Evolutionary conservation across 2,113 vertebrate species (phyloP).

Genomic region (Arenaria interpres): DNA sequence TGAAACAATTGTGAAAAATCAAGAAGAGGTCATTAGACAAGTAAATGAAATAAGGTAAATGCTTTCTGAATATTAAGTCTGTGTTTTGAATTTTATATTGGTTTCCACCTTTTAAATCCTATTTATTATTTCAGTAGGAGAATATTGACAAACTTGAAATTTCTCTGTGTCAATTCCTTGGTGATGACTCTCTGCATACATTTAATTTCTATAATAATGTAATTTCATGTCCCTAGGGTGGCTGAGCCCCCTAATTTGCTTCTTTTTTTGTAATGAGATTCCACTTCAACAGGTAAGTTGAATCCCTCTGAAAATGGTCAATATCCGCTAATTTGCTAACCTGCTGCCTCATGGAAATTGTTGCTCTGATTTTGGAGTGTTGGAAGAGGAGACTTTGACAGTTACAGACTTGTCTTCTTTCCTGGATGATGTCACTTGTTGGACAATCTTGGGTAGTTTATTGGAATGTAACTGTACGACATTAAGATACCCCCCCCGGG

Average conservation of each 20-base stretch:
- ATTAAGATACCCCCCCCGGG: not conserved
- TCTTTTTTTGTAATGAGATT: not conserved
- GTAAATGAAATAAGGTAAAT: constrained; percentile 79
- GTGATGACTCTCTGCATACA: not conserved
- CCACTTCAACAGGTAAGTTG: not conserved
- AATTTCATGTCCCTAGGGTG: not conserved
- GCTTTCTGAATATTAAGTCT: not conserved
- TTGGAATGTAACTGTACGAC: not conserved
- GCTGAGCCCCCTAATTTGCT: not conserved
- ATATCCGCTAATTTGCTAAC: not conserved
- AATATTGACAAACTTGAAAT: not conserved
- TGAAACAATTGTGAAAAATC: constrained; percentile 78
- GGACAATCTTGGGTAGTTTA: not conserved
- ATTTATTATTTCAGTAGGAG: not conserved
- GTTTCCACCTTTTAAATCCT: not conserved
- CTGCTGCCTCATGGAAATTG: not conserved
- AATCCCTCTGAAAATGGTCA: not conserved
- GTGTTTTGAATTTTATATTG: not conserved
- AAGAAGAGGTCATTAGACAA: constrained; percentile 89
- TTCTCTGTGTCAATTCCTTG: not conserved
- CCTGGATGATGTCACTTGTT: not conserved
- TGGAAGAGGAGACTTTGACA: not conserved
- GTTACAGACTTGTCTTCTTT: not conserved
- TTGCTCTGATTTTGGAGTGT: not conserved
- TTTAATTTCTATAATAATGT: not conserved